These are phyloP conservation scores for Sesia apiformis DNA, from an alignment of 2,888 invertebrate genomes.

Conservation along the genomic window DNA sequence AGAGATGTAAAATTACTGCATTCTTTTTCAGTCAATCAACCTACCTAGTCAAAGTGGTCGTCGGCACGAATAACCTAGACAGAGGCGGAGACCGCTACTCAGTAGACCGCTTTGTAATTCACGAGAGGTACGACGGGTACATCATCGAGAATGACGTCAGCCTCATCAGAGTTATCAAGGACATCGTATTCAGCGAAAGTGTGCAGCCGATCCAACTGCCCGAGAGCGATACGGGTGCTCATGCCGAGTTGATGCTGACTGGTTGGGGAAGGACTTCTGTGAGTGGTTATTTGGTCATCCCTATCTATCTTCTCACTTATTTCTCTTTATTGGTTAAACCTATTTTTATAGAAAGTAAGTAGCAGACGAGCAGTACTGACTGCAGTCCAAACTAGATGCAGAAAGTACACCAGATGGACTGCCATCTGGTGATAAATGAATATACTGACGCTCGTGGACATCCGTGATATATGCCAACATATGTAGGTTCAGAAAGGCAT, in stretches of 20 bases:
- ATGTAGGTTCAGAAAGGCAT: too few species aligned
- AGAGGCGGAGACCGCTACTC: slow-evolving; percentile 49
- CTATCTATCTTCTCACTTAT: too few species aligned
- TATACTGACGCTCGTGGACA: too few species aligned
- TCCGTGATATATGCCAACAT: too few species aligned
- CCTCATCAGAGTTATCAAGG: slow-evolving; percentile 35
- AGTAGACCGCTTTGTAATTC: slow-evolving; percentile 45
- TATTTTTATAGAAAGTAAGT: too few species aligned
- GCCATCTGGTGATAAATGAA: too few species aligned
- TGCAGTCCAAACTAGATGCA: too few species aligned
- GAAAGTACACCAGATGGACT: too few species aligned
- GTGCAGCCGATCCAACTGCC: slow-evolving; percentile 50
- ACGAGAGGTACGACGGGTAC: slow-evolving; percentile 43
- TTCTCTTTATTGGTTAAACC: too few species aligned
- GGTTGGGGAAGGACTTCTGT: slow-evolving; percentile 68
- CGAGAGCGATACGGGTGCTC: slow-evolving; percentile 32
- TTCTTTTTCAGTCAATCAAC: slow-evolving; percentile 14
- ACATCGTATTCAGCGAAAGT: slow-evolving; percentile 37
- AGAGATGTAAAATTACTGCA: neutral
- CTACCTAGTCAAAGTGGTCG: slow-evolving; percentile 35
- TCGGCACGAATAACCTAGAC: slow-evolving; percentile 59
- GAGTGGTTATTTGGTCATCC: slow-evolving; percentile 15
- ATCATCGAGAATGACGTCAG: slow-evolving; percentile 59
- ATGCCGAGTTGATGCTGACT: slow-evolving; percentile 40
- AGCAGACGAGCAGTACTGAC: too few species aligned